Percentiles rank a stretch among this genome's conserved stretches.
Conservation (phyloP, 2,113 vertebrate species). For the Alouatta palliata region DNA sequence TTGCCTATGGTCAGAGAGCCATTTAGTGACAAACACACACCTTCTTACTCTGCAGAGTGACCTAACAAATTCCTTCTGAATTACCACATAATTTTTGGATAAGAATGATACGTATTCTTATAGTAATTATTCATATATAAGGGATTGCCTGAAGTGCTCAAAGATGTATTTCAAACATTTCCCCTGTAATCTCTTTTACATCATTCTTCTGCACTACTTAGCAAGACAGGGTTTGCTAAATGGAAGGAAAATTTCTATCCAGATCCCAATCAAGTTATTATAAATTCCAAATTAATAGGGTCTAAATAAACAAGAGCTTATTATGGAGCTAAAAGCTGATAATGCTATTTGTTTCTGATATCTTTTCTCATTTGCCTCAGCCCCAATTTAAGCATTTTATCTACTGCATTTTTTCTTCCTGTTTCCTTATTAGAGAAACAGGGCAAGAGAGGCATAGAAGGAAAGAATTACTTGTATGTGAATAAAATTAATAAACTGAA, state of each 20-base stretch:
- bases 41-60: constrained; percentile 36
- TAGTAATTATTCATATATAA: constrained; percentile 77
- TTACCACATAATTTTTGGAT: constrained; percentile 72
- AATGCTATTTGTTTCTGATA: constrained; percentile 76
- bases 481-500: constrained; percentile 73
- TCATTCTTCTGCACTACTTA: constrained; percentile 57
- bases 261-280: constrained; percentile 74
- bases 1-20: constrained; percentile 42
- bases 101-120: constrained; percentile 68
- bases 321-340: constrained; percentile 69
- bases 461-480: constrained; percentile 46
- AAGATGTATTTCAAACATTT: constrained; percentile 68
- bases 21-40: constrained; percentile 19
- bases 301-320: constrained; percentile 77
- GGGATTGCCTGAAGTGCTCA: constrained; percentile 72
- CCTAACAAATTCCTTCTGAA: constrained; percentile 69
- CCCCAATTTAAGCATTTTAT: constrained; percentile 51
- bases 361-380: constrained; percentile 73
- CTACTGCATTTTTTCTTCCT: background rate
- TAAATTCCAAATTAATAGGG: constrained; percentile 79
- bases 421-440: constrained; percentile 65
- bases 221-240: constrained; percentile 64
- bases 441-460: background rate
- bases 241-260: constrained; percentile 72
- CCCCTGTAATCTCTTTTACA: constrained; percentile 65